Percentiles rank a stretch among this genome's conserved stretches.
These are phyloP conservation scores for Taenioides sp. DNA, from an alignment of 2,797 vertebrate genomes.

Conservation along the genomic window DNA sequence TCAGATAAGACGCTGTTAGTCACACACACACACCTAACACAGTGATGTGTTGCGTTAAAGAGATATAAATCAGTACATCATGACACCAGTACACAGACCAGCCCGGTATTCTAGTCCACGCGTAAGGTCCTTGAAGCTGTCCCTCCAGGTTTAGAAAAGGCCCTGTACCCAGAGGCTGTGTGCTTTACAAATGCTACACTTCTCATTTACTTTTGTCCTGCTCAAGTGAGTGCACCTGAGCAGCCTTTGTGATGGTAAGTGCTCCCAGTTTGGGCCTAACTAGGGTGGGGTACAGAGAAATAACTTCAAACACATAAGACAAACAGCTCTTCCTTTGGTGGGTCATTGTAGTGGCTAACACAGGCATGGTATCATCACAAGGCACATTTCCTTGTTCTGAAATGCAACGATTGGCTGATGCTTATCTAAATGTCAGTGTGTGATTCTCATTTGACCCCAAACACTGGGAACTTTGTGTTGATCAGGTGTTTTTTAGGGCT, in stretches of 20 bases:
- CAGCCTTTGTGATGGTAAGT: slow-evolving; percentile 69
- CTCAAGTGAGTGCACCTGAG: slow-evolving; percentile 55
- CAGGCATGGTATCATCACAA: slow-evolving; percentile 37
- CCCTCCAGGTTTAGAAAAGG: slow-evolving; percentile 22
- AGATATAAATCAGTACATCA: slow-evolving; percentile 55
- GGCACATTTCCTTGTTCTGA: slow-evolving; percentile 45
- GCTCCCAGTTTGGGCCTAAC: slow-evolving; percentile 51
- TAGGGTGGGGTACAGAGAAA: slow-evolving; percentile 52
- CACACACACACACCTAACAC: slow-evolving; percentile 7
- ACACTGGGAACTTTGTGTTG: slow-evolving; percentile 34
- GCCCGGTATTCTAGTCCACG: slow-evolving; percentile 35
- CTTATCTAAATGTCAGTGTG: slow-evolving; percentile 43
- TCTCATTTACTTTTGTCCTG: slow-evolving; percentile 40
- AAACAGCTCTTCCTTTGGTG: slow-evolving; percentile 42
- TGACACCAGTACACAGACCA: slow-evolving; percentile 51
- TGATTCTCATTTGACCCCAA: slow-evolving; percentile 28
- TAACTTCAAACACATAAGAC: slow-evolving; percentile 63
- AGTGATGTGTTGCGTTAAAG: slow-evolving; percentile 1
- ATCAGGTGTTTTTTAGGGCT: slow-evolving; percentile 13
- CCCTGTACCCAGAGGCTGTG: slow-evolving; percentile 50
- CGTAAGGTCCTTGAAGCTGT: slow-evolving; percentile 22
- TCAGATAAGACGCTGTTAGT: slow-evolving; percentile 6
- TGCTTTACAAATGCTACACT: slow-evolving; percentile 58
- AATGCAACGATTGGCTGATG: slow-evolving; percentile 33
- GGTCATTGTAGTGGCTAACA: slow-evolving; percentile 47